These are phyloP conservation scores for Nemapogon koenigi DNA, from an alignment of 2,888 invertebrate species.

Conservation along the genomic window DNA sequence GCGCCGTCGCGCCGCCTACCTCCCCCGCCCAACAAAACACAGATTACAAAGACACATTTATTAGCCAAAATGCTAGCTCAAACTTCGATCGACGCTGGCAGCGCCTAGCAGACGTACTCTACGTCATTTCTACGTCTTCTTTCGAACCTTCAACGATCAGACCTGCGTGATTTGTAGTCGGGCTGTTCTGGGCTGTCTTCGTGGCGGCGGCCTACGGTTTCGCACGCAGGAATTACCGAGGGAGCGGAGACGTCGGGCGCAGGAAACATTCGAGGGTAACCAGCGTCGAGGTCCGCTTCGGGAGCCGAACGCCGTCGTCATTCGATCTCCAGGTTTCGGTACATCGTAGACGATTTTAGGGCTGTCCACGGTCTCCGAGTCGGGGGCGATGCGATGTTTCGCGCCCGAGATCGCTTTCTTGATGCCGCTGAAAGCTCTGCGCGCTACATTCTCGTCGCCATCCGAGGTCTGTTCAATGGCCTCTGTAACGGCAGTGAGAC, in stretches of 20 bases:
- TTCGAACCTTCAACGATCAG: slow-evolving; percentile 26
- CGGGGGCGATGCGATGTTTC: slow-evolving; percentile 45
- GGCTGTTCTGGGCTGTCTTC: slow-evolving; percentile 30
- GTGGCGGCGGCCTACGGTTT: slow-evolving; percentile 28
- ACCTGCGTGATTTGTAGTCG: slow-evolving; percentile 55
- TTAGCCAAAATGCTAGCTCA: slow-evolving; percentile 53
- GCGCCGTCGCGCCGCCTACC: slow-evolving; percentile 27
- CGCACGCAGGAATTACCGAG: slow-evolving; percentile 34
- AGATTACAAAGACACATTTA: slow-evolving; percentile 53
- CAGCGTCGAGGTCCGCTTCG: slow-evolving; percentile 38
- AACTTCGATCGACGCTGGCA: slow-evolving; percentile 28
- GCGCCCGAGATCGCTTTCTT: slow-evolving; percentile 44
- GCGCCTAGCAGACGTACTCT: neutral
- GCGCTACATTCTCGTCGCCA: slow-evolving; percentile 32
- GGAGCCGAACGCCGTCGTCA: slow-evolving; percentile 49
- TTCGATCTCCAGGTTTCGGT: slow-evolving; percentile 49
- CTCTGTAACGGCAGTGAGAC: slow-evolving; percentile 35
- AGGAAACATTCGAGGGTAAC: slow-evolving; percentile 35
- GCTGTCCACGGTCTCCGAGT: slow-evolving; percentile 37
- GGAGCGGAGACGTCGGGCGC: slow-evolving; percentile 31
- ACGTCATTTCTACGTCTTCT: neutral
- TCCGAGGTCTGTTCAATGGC: slow-evolving; percentile 20
- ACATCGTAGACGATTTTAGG: slow-evolving; percentile 53
- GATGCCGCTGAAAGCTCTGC: slow-evolving; percentile 37
- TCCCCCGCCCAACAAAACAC: slow-evolving; percentile 50